A percentile compares a stretch with the other conserved stretches of the same genome.
These are phyloP conservation scores for Melanerpes aurifrons DNA, from an alignment of 2,113 vertebrate species.

Conservation along the genomic window DNA sequence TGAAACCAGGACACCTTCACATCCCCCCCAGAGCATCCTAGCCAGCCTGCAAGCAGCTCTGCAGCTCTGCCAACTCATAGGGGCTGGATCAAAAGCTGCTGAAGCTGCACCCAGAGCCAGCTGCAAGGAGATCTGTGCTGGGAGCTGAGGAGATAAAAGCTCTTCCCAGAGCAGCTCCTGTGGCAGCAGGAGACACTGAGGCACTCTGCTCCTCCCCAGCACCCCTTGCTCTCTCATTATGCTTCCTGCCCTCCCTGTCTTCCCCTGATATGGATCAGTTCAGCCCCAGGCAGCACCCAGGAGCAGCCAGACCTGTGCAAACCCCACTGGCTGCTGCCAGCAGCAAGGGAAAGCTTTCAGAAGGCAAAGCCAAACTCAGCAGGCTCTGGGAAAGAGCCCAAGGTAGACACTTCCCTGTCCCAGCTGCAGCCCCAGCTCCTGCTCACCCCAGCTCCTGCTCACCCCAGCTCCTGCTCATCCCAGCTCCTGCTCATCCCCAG, in stretches of 20 bases:
- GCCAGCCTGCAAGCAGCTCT: background rate
- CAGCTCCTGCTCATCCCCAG: no score
- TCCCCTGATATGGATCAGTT: background rate
- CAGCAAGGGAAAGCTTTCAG: background rate
- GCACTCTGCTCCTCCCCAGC: background rate
- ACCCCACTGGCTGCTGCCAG: background rate
- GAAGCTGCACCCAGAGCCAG: background rate
- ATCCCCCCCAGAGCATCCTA: background rate
- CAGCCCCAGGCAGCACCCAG: background rate
- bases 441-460: background rate
- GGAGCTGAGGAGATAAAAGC: background rate
- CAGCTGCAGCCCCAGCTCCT: background rate
- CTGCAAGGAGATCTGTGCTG: background rate
- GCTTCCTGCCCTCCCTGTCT: background rate
- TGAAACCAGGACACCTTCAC: background rate
- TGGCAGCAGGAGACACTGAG: background rate
- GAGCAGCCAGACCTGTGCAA: constrained; percentile 6
- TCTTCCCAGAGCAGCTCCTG: background rate
- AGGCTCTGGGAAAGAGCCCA: background rate
- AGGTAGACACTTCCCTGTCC: fast-evolving
- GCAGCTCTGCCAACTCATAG: background rate
- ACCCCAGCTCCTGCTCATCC: no score
- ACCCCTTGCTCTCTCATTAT: background rate
- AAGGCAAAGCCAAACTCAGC: background rate
- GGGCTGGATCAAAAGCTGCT: background rate